phyloP scores from a whole-genome alignment of 2,797 vertebrate species.

The Siniperca scherzeri region DNA sequence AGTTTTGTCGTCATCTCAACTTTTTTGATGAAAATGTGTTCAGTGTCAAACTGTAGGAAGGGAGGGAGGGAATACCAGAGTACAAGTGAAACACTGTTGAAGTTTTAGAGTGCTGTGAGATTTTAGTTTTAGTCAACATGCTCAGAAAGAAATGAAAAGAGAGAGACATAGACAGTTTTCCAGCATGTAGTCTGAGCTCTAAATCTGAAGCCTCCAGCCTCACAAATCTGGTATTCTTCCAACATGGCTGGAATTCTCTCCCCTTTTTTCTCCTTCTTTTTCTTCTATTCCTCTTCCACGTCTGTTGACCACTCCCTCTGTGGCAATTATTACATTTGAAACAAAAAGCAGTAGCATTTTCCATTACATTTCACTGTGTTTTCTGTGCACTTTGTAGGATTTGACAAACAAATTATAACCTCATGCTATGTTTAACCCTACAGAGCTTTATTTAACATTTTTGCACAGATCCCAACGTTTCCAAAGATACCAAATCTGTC shows the following conservation, averaged over 20 bases:
- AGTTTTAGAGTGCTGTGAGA: not conserved
- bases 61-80: not conserved
- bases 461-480: not conserved
- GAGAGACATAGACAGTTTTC: not conserved
- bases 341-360: conserved; percentile 8
- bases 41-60: not conserved
- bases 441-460: not conserved
- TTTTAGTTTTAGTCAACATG: not conserved
- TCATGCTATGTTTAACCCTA: not conserved
- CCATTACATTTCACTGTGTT: conserved; percentile 1
- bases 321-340: conserved; percentile 12
- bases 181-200: conserved; percentile 51
- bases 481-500: not conserved
- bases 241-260: conserved; percentile 74
- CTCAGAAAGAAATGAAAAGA: conserved; percentile 2
- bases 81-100: not conserved
- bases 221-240: conserved; percentile 65
- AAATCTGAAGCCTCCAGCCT: conserved; percentile 55
- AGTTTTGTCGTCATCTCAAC: not conserved
- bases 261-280: conserved; percentile 29
- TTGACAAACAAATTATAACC: not conserved
- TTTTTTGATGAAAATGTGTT: not conserved
- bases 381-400: not conserved
- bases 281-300: conserved; percentile 43
- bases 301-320: conserved; percentile 56